phyloP scores from a whole-genome alignment of 2,797 vertebrate species.

The Enoplosus armatus region DNA sequence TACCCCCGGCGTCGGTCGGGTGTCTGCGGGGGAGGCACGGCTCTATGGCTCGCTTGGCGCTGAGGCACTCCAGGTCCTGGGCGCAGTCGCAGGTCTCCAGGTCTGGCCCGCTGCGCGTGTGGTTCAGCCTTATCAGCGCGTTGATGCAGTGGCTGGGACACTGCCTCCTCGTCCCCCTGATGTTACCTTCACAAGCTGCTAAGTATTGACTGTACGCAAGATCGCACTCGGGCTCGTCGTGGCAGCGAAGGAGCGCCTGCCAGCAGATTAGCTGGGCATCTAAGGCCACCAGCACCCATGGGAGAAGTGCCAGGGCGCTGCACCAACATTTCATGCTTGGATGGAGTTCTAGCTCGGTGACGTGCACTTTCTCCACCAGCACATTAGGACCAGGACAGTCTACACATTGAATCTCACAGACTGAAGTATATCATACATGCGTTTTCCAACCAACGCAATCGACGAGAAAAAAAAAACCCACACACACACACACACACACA shows the following conservation, averaged over 20 bases:
- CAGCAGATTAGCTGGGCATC: constrained; percentile 85
- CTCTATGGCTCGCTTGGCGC: constrained; percentile 83
- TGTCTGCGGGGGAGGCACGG: constrained; percentile 85
- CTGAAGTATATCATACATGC: background rate
- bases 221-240: constrained; percentile 85
- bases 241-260: constrained; percentile 86
- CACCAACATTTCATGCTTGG: constrained; percentile 82
- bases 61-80: constrained; percentile 79
- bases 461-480: too few species aligned
- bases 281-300: constrained; percentile 75
- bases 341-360: constrained; percentile 55
- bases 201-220: constrained; percentile 85
- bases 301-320: constrained; percentile 74
- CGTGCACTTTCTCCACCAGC: constrained; percentile 65
- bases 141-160: constrained; percentile 89
- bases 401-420: background rate
- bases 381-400: constrained; percentile 53
- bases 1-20: constrained; percentile 76
- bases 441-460: background rate
- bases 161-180: constrained; percentile 75
- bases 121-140: constrained; percentile 85
- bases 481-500: too few species aligned
- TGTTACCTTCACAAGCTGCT: constrained; percentile 83
- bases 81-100: constrained; percentile 87
- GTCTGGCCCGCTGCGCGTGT: constrained; percentile 82